phyloP scores from a whole-genome alignment of 1,140 invertebrate species.

The Drosophila leontia region DNA sequence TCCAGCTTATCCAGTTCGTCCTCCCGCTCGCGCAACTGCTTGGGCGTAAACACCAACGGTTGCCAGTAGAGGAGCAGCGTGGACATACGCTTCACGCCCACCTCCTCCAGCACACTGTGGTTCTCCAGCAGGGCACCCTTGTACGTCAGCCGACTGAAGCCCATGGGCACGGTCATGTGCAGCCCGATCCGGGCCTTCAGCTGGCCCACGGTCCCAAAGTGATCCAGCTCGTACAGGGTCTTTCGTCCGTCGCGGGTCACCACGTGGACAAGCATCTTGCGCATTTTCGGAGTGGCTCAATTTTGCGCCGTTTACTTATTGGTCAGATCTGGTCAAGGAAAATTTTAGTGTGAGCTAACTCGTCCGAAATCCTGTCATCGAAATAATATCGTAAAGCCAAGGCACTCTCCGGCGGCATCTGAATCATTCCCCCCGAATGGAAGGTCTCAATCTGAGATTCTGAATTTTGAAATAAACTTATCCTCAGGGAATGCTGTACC shows the following conservation, averaged over 20 bases:
- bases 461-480: no score
- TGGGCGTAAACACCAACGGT: conserved; percentile 59
- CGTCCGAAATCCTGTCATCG: conserved; percentile 3
- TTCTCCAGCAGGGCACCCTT: conserved; percentile 58
- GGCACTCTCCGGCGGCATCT: neutral
- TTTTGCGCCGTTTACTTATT: neutral
- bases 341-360: conserved; percentile 6
- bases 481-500: neutral
- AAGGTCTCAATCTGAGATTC: neutral
- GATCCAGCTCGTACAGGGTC: conserved; percentile 60
- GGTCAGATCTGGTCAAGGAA: conserved; percentile 3
- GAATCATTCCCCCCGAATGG: neutral
- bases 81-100: conserved; percentile 61
- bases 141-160: conserved; percentile 64
- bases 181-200: conserved; percentile 63
- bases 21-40: conserved; percentile 57
- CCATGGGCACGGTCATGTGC: conserved; percentile 59
- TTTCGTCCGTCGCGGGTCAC: conserved; percentile 62
- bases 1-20: conserved; percentile 55
- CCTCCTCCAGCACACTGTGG: conserved; percentile 50
- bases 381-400: conserved; percentile 3
- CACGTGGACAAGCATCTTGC: conserved; percentile 57
- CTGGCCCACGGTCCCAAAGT: conserved; percentile 48
- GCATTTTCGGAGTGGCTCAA: conserved; percentile 21
- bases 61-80: conserved; percentile 65